These are phyloP conservation scores for Apodemus sylvaticus DNA, from an alignment of 2,113 vertebrate genomes.

Conservation along the genomic window DNA sequence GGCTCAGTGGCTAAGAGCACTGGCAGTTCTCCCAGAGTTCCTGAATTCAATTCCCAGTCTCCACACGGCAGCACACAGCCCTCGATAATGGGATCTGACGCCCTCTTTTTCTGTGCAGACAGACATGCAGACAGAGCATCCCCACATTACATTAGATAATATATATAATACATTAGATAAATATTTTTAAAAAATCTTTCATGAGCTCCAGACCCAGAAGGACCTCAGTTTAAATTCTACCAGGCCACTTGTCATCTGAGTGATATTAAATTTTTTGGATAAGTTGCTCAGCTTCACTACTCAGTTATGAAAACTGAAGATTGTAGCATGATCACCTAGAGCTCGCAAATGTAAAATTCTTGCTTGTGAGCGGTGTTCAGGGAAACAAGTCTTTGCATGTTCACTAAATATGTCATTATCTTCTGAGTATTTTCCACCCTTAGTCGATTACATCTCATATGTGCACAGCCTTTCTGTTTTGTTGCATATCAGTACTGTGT, in stretches of 20 bases:
- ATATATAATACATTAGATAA: not conserved
- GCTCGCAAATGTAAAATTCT: not conserved
- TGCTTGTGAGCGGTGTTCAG: not conserved
- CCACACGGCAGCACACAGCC: not conserved
- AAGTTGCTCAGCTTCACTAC: not conserved
- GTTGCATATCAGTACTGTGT: not conserved
- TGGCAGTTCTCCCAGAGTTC: not conserved
- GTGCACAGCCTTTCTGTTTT: not conserved
- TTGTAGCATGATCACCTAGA: not conserved
- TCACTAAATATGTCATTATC: not conserved
- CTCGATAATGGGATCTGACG: not conserved
- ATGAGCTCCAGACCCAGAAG: not conserved
- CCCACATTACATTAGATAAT: not conserved
- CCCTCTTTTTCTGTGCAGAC: not conserved
- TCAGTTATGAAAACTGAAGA: not conserved
- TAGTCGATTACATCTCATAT: no score
- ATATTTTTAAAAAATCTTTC: not conserved
- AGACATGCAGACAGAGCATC: not conserved
- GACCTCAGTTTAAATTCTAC: constrained; percentile 4
- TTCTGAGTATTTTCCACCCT: not conserved
- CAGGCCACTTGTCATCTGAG: not conserved
- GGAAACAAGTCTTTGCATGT: not conserved
- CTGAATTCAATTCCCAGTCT: not conserved
- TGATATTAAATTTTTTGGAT: not conserved
- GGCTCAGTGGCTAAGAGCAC: not conserved